phyloP scores from a whole-genome alignment of 1,140 invertebrate genomes.

The Drosophila kepulauana region DNA sequence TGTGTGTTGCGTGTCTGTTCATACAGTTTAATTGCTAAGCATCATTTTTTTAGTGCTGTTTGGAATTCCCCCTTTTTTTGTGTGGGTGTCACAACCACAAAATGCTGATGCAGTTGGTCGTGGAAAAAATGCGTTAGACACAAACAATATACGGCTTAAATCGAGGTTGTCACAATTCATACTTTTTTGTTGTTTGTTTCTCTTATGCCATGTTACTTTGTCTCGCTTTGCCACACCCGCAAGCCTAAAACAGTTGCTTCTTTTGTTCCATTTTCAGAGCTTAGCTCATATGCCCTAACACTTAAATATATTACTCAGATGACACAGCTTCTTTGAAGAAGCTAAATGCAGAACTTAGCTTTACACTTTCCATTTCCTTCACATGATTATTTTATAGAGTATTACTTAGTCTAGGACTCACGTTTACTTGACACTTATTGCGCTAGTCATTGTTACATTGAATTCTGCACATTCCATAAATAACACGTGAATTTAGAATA shows the following conservation, averaged over 20 bases:
- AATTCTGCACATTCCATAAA: constrained; percentile 15
- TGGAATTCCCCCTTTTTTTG: constrained; percentile 38
- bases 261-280: not conserved
- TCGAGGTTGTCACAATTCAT: constrained; percentile 34
- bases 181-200: not conserved
- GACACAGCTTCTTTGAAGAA: not conserved
- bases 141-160: constrained; percentile 21
- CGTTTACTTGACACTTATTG: not conserved
- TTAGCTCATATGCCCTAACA: constrained; percentile 10
- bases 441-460: not conserved
- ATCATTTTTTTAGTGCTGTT: constrained; percentile 33
- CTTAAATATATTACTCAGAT: constrained; percentile 28
- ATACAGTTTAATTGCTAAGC: constrained; percentile 57
- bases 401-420: not conserved
- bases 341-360: not conserved
- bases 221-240: not conserved
- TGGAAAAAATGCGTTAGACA: constrained; percentile 25
- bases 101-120: constrained; percentile 35
- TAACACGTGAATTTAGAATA: constrained; percentile 26
- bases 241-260: not conserved
- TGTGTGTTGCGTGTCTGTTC: constrained; percentile 24
- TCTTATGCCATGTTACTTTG: not conserved
- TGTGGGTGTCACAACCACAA: constrained; percentile 44
- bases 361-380: not conserved
- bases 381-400: not conserved